Evolutionary conservation across 2,113 vertebrate species (phyloP).

Genomic region (Podocnemis expansa): DNA sequence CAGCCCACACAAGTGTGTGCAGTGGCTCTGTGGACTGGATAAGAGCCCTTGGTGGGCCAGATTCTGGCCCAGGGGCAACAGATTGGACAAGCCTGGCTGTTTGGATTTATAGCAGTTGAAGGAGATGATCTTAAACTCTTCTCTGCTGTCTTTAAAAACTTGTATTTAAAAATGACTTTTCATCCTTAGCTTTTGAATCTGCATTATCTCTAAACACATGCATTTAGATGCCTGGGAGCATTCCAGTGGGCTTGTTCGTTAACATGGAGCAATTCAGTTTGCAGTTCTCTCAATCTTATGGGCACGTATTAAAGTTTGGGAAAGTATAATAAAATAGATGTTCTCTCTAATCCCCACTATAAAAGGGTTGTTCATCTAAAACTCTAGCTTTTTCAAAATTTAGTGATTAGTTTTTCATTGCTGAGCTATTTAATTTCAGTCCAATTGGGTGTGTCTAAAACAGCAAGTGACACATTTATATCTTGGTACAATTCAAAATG

Average conservation of each 20-base stretch:
- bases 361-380: background rate
- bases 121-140: background rate
- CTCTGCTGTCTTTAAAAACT: background rate
- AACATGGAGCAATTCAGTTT: background rate
- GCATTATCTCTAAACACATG: background rate
- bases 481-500: accelerated
- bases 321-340: background rate
- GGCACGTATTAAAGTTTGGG: background rate
- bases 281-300: too few species aligned
- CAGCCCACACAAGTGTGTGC: too few species aligned
- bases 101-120: background rate
- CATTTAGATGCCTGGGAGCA: background rate
- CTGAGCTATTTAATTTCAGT: background rate
- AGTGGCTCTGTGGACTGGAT: too few species aligned
- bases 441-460: background rate
- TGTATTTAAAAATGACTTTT: background rate
- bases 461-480: background rate
- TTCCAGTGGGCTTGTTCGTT: background rate
- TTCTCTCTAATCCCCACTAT: background rate
- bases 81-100: background rate
- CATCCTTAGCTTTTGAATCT: background rate
- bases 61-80: too few species aligned
- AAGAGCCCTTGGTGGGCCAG: too few species aligned
- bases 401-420: background rate
- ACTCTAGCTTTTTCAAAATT: background rate